These are phyloP conservation scores for Aptenodytes patagonicus DNA, from an alignment of 2,113 vertebrate species.

Conservation along the genomic window DNA sequence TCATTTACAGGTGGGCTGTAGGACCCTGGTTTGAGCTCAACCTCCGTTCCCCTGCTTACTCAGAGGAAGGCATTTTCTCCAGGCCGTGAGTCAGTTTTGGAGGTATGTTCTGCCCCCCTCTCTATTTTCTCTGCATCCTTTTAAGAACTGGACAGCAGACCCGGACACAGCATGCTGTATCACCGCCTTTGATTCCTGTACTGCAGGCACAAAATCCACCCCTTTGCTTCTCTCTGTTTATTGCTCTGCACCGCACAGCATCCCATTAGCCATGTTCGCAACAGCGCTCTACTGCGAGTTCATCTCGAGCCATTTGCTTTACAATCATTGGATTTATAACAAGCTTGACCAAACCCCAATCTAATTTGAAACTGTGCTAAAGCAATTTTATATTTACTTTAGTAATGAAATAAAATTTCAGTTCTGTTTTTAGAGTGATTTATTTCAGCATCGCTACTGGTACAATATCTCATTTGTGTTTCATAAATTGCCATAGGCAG, in stretches of 20 bases:
- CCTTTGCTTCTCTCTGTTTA: not conserved
- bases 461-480: constrained; percentile 61
- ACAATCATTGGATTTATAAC: constrained; percentile 51
- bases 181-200: not conserved
- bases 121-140: not conserved
- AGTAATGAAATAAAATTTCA: constrained; percentile 65
- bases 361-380: constrained; percentile 60
- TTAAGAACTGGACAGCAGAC: not conserved
- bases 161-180: not conserved
- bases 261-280: not conserved
- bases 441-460: constrained; percentile 14
- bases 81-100: not conserved
- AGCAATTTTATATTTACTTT: constrained; percentile 64
- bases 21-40: not conserved
- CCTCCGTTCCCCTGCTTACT: not conserved
- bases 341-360: constrained; percentile 64
- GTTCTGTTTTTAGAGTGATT: constrained; percentile 58
- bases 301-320: constrained; percentile 32
- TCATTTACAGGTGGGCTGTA: not conserved
- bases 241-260: not conserved
- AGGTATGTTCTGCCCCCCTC: not conserved
- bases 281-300: not conserved
- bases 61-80: not conserved
- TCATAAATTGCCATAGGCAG: constrained; percentile 56
- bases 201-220: not conserved